Evolutionary conservation across 2,797 vertebrate species (phyloP), one percentile per base, ranked within the genome.

Genomic region (Toxotes lorentzi): DNA sequence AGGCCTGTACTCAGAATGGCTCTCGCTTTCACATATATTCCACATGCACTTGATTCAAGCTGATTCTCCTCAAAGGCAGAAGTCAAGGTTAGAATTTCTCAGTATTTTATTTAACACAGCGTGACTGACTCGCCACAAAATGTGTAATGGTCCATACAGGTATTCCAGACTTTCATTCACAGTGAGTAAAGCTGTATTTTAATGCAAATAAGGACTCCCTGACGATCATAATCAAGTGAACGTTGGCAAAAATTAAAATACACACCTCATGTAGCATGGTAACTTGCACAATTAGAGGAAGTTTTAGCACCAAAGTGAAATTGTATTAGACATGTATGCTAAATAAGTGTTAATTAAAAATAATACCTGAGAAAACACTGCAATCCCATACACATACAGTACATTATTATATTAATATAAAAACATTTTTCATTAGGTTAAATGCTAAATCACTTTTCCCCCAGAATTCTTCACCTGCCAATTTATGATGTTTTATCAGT

Each of bases 351-450:
- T 17, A 51, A 63, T 77, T 56, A 16, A 57, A 69, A 70, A 54
- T 11, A 68, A 80, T 64, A 82, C 69, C 70, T 61, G 64, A 82
- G 74, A 78, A 61, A 21, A 66, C 24, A 62, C 24, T 56, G 12
- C 56, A 19, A 27, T 62, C 27, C 38, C 27, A 47, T 30, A 61
- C 16, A 57, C 50, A 63, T 11, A 57, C n/a, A 45, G 17, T 14
- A 59, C 30, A 35, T 77, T 48, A 58, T 19, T 27, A 32, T 76
- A 60, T n/a, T 10, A 19, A 32, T 23, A 21, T n/a, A 13, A 51
- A 70, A 47, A 61, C 12, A 58, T 43, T 40, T 45, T 48, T 68
- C 23, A 70, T 61, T 40, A 24, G 34, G 5, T 68, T 40, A 51
- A n/a, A 56, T 47, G 19, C 0, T 10, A 63, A 77, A 19, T 47